phyloP scores from a whole-genome alignment of 2,797 vertebrate genomes.

The Petrocephalus schoutedeni region DNA sequence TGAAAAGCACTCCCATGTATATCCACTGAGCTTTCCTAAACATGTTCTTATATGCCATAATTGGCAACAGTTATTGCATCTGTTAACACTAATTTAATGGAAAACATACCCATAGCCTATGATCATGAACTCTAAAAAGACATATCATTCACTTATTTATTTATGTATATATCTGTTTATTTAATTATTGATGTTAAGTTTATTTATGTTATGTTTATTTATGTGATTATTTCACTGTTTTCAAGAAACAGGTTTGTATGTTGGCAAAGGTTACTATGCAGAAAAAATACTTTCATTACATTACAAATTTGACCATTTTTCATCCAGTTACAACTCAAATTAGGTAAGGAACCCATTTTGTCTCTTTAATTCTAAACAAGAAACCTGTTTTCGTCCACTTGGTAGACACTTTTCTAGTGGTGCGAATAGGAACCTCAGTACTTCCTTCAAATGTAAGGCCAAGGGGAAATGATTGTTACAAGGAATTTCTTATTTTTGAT shows the following conservation, averaged over 20 bases:
- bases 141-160: not conserved
- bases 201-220: no score
- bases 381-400: not conserved
- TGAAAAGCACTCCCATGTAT: conserved; percentile 56
- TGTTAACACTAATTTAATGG: not conserved
- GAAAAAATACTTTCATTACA: not conserved
- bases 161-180: no score
- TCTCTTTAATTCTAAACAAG: not conserved
- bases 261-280: not conserved
- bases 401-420: not conserved
- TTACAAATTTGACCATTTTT: not conserved
- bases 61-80: conserved; percentile 29
- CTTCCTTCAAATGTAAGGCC: not conserved
- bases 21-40: conserved; percentile 51
- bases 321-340: not conserved
- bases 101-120: not conserved
- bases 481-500: conserved; percentile 7
- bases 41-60: conserved; percentile 39
- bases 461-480: not conserved
- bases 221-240: not conserved
- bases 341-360: not conserved
- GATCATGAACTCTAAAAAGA: not conserved
- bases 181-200: no score
- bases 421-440: not conserved
- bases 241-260: not conserved